A percentile compares a stretch with the other conserved stretches of the same genome.
Evolutionary conservation across 2,797 vertebrate species (phyloP).

Genomic region (Propithecus perrieri): DNA sequence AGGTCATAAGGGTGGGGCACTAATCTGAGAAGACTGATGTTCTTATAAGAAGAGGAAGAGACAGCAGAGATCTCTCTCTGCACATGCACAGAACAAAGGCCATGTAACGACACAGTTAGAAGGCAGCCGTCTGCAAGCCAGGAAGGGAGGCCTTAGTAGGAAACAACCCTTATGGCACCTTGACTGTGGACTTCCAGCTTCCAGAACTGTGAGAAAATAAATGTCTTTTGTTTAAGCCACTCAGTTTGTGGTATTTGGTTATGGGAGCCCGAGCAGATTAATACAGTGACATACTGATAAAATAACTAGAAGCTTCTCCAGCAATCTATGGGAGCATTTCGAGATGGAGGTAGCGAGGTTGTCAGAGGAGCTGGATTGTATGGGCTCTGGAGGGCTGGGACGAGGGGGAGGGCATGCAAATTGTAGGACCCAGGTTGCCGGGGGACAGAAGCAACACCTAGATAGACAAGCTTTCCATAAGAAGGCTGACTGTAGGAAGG

Average conservation of each 20-base stretch:
- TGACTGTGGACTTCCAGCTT: neutral
- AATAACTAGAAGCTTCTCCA: neutral
- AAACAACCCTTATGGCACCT: neutral
- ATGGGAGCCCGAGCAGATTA: neutral
- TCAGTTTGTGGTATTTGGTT: neutral
- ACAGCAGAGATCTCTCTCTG: neutral
- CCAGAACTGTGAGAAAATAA: neutral
- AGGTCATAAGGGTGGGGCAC: neutral
- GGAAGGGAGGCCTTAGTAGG: neutral
- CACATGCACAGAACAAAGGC: neutral
- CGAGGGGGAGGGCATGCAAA: neutral
- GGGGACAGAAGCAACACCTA: neutral
- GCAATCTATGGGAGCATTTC: neutral
- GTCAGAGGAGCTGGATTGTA: neutral
- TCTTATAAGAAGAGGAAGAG: neutral
- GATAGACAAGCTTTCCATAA: neutral
- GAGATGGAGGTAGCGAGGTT: neutral
- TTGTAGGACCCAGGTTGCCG: neutral
- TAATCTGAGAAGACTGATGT: neutral
- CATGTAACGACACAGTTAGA: neutral
- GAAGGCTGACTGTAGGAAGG: neutral
- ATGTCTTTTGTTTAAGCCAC: neutral
- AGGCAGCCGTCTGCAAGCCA: neutral
- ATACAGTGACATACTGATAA: neutral
- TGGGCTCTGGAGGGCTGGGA: neutral